Conservation (phyloP, 2,113 vertebrate genomes). For the Thryonomys swinderianus region DNA sequence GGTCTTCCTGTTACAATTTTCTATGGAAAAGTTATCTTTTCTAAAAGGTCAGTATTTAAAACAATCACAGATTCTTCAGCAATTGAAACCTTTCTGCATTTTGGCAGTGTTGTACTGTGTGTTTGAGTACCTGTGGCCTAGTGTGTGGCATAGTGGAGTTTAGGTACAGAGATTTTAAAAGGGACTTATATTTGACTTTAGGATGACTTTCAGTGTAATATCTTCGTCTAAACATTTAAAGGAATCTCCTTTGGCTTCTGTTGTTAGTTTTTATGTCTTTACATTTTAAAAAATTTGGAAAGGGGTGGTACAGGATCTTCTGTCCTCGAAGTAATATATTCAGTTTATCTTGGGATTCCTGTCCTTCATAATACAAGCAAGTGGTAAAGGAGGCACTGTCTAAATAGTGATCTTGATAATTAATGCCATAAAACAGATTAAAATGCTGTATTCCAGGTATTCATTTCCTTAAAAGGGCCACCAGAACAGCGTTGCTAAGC, state of each 20-base stretch:
- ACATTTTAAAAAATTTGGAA: neutral
- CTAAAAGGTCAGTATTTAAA: conserved; percentile 16
- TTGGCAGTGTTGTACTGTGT: fast-evolving
- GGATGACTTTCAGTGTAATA: conserved; percentile 33
- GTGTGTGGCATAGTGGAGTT: neutral
- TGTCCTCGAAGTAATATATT: conserved; percentile 64
- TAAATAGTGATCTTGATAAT: conserved; percentile 79
- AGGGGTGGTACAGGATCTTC: neutral
- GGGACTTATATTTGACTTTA: conserved; percentile 25
- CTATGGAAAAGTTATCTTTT: neutral
- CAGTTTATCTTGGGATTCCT: conserved; percentile 12
- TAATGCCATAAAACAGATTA: conserved; percentile 78
- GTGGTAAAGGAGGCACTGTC: conserved; percentile 61
- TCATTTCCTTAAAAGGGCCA: conserved; percentile 75
- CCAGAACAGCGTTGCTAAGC: conserved; percentile 78
- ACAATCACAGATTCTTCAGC: conserved; percentile 11
- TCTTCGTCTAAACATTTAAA: conserved; percentile 30
- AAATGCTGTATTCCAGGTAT: conserved; percentile 77
- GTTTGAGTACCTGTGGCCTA: neutral
- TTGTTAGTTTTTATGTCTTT: conserved; percentile 62
- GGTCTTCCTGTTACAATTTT: neutral
- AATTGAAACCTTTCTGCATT: conserved; percentile 34
- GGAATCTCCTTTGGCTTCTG: neutral
- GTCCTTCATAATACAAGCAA: conserved; percentile 58
- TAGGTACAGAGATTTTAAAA: conserved; percentile 39